Conservation (phyloP, 2,797 vertebrate genomes). For the Sebastiscus albofasciatus region DNA sequence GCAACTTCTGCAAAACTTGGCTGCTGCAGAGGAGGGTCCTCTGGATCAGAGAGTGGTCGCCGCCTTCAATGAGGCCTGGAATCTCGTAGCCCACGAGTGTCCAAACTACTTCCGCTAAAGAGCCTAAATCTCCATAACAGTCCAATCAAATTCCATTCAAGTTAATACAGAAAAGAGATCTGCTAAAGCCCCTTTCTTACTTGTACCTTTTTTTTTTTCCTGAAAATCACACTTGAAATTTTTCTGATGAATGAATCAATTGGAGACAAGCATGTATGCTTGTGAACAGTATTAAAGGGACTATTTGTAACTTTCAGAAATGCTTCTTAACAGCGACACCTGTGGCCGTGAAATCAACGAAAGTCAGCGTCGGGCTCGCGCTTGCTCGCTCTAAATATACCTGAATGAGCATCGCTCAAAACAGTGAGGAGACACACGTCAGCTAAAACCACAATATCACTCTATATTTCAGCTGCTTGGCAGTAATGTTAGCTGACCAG, state of each 20-base stretch:
- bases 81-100: constrained; percentile 87
- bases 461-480: no score
- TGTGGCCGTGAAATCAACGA: no score
- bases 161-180: not conserved
- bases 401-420: no score
- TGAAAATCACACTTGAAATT: not conserved
- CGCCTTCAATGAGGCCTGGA: constrained; percentile 89
- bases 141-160: not conserved
- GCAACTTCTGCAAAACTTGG: constrained; percentile 90
- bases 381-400: no score
- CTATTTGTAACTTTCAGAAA: no score
- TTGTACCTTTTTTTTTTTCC: not conserved
- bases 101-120: constrained; percentile 92
- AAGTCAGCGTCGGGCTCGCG: no score
- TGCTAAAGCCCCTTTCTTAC: not conserved
- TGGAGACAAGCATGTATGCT: not conserved
- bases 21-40: constrained; percentile 84
- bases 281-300: not conserved
- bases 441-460: no score
- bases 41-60: constrained; percentile 85
- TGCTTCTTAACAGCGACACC: no score
- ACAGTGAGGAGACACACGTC: no score
- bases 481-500: no score
- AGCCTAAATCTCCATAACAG: not conserved
- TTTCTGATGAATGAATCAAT: not conserved